A percentile compares a stretch with the other conserved stretches of the same genome.
Conservation (phyloP, 2,888 invertebrate species). For the Agrotis clavis region DNA sequence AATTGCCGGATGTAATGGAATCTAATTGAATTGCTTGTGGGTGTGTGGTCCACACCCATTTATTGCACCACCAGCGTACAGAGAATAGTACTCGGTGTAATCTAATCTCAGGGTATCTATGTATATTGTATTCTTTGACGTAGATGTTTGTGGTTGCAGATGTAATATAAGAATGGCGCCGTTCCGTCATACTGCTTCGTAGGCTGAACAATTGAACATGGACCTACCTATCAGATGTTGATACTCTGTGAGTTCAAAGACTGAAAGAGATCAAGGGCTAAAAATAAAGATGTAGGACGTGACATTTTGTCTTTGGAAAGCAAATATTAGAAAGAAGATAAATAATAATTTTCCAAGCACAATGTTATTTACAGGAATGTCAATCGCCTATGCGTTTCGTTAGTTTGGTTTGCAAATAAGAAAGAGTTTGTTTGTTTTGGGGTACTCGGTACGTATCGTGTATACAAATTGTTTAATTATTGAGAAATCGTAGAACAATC, state of each 20-base stretch:
- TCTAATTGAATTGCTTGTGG: conserved; percentile 33
- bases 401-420: conserved; percentile 8
- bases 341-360: background rate
- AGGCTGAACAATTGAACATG: conserved; percentile 27
- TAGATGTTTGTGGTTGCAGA: conserved; percentile 41
- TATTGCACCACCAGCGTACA: conserved; percentile 39
- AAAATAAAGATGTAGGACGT: background rate
- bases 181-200: conserved; percentile 42
- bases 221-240: conserved; percentile 6
- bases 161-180: conserved; percentile 52
- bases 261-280: background rate
- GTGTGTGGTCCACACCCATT: conserved; percentile 43
- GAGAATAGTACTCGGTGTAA: conserved; percentile 40
- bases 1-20: conserved; percentile 31
- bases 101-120: conserved; percentile 37
- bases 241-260: background rate
- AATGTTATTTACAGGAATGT: background rate
- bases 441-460: no score
- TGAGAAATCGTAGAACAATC: background rate
- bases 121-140: conserved; percentile 43
- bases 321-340: background rate
- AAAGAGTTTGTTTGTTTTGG: background rate
- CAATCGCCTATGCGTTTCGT: background rate
- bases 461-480: no score
- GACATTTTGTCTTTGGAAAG: background rate